These are phyloP conservation scores for Drosophila arizonae DNA, from an alignment of 1,140 invertebrate species.

Conservation along the genomic window DNA sequence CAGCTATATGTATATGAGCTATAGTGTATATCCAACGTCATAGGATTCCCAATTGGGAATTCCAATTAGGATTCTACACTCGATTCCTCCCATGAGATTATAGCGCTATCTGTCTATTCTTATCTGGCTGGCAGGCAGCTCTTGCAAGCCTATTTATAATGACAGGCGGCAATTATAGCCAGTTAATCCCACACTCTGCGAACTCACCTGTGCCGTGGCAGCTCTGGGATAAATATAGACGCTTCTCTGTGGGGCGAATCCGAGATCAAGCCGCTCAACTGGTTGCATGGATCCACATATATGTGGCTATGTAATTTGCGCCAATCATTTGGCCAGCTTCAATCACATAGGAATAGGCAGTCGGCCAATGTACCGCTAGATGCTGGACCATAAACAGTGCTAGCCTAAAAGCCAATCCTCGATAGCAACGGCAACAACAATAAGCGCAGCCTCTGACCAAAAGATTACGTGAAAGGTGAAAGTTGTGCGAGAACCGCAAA, in stretches of 20 bases:
- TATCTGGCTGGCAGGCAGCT: too few relatives aligned
- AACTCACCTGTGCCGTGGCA: too few relatives aligned
- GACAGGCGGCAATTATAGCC: not conserved
- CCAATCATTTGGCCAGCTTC: constrained; percentile 32
- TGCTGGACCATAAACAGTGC: constrained; percentile 65
- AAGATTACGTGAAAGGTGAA: constrained; percentile 80
- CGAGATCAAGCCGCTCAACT: too few relatives aligned
- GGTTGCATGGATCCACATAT: constrained; percentile 7
- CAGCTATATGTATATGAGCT: too few relatives aligned
- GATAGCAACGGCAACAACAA: constrained; percentile 56
- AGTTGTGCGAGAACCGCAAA: constrained; percentile 77
- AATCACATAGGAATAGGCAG: constrained; percentile 49
- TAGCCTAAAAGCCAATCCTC: constrained; percentile 22
- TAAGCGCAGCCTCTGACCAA: constrained; percentile 60
- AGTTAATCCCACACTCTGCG: not conserved
- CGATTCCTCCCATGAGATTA: too few relatives aligned
- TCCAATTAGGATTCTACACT: too few relatives aligned
- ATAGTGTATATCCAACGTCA: too few relatives aligned
- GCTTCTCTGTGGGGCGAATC: not conserved
- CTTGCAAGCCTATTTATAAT: too few relatives aligned
- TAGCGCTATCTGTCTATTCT: too few relatives aligned
- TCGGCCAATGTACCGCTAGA: constrained; percentile 72
- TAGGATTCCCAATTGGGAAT: too few relatives aligned
- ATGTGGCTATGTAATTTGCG: constrained; percentile 65
- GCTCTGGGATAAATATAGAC: too few relatives aligned